Base-by-base conservation (phyloP, 2,888 invertebrate species). In the Lithophane ornitopus region DNA sequence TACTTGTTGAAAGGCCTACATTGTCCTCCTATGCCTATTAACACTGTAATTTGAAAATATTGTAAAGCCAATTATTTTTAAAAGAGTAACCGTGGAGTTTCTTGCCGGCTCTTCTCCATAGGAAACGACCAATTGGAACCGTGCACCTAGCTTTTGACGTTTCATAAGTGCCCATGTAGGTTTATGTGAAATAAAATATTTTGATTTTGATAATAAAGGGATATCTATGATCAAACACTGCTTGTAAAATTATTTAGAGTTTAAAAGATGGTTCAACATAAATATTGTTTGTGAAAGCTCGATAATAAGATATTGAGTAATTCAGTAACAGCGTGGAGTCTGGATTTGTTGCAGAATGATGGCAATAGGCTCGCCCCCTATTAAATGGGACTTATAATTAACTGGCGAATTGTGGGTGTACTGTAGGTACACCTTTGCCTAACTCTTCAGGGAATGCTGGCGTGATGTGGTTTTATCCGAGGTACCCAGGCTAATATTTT, bases 201-300 rank as follows among this genome's bases (percentile, higher is more conserved):
- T n/a, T n/a, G n/a, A n/a, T n/a, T n/a, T n/a, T n/a, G n/a, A n/a
- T n/a, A 72, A 67, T 82, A 70, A 41, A 66, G 66, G 62, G 65
- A 70, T 76, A 72, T 82, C 62, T 62, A 28, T 39, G 54, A 81
- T 72, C 62, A 49, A 69, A 66, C 59, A 46, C 52, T 62, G 46
- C 52, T 74, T 54, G 22, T 19, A 28, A 28, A 49, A 72, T 39
- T 58, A 34, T 72, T 81, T 58, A 58, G 44, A 46, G 26, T 61
- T 26, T 41, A 76, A 80, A 46, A 52, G 22, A 80, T 46, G 22
- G 52, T 34, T 72, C 26, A 72, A 81, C 58, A 66, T 65, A 65
- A 59, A 78, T 81, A 81, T 59, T 41, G n/a, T 26, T 49, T 68
- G 39, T 65, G 8, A 26, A 44, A 61, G 41, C 16, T 62, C 46